Percentiles rank a stretch among this genome's conserved stretches.
These are phyloP conservation scores for Trididemnum clinides DNA, from an alignment of 23 tunicate genomes.

Conservation along the genomic window DNA sequence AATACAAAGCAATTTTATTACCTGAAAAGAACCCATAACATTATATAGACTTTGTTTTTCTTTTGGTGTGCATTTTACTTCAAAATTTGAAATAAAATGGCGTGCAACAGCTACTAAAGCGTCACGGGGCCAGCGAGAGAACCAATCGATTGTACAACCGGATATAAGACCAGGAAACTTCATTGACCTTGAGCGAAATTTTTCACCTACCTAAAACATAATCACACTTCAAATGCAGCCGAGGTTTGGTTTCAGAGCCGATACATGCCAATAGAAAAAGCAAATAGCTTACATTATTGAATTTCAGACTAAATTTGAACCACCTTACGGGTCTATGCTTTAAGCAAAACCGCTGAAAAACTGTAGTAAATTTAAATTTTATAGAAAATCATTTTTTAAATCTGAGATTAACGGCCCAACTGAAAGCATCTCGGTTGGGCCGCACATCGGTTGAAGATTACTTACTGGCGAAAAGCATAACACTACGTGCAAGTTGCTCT, in stretches of 20 bases:
- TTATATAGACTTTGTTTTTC: conserved; percentile 65
- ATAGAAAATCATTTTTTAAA: no score
- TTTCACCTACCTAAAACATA: conserved; percentile 70
- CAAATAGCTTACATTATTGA: no score
- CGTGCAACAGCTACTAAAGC: conserved; percentile 92
- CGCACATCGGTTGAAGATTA: not conserved
- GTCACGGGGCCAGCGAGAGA: conserved; percentile 94
- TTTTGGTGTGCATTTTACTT: conserved; percentile 71
- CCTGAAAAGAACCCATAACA: conserved; percentile 97
- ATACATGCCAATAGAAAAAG: no score
- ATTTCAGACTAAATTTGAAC: no score
- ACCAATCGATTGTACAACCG: conserved; percentile 98
- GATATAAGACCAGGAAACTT: conserved; percentile 97
- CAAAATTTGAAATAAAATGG: conserved; percentile 81
- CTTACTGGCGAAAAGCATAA: conserved; percentile 87
- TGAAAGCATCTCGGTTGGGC: not conserved
- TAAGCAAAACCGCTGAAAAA: no score
- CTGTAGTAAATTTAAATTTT: no score
- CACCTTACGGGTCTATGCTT: no score
- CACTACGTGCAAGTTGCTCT: conserved; percentile 86
- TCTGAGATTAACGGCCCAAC: not conserved
- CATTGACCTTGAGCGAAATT: conserved; percentile 89
- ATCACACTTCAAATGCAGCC: no score
- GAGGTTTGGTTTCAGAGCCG: no score
- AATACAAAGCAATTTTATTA: not conserved